Conservation (phyloP, 2,797 vertebrate species). For the Philypnodon macrostomus region DNA sequence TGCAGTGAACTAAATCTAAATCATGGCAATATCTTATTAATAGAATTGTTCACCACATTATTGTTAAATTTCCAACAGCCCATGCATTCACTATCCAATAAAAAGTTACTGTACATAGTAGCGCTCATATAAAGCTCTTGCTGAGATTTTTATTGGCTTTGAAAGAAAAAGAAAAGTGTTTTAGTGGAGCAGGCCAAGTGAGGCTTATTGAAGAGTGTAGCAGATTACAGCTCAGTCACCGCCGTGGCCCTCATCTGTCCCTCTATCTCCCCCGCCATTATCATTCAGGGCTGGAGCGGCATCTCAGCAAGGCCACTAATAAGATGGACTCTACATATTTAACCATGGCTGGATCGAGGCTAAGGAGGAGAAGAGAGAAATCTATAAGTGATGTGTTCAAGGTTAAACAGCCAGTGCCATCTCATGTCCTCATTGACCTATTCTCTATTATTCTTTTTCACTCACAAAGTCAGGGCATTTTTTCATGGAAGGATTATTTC, state of each 20-base stretch:
- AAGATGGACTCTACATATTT: slow-evolving; percentile 69
- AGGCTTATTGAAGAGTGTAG: slow-evolving; percentile 44
- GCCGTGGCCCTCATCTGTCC: slow-evolving; percentile 30
- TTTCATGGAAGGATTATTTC: slow-evolving; percentile 52
- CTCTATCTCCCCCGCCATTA: slow-evolving; percentile 55
- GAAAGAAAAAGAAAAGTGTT: slow-evolving; percentile 23
- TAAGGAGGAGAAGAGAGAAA: slow-evolving; percentile 47
- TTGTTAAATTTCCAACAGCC: no score
- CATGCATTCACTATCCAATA: no score
- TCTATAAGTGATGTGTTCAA: slow-evolving; percentile 70
- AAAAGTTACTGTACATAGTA: slow-evolving; percentile 9
- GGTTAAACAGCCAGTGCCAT: slow-evolving; percentile 70
- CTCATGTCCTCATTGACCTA: slow-evolving; percentile 49
- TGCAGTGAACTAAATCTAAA: no score
- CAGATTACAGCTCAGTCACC: slow-evolving; percentile 52
- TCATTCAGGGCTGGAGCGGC: slow-evolving; percentile 55
- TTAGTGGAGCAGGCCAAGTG: slow-evolving; percentile 13
- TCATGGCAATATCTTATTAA: no score
- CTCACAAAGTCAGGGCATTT: slow-evolving; percentile 31
- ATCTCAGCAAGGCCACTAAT: slow-evolving; percentile 68
- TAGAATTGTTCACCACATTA: no score
- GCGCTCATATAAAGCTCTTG: slow-evolving; percentile 23
- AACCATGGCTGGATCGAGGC: slow-evolving; percentile 48
- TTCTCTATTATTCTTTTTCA: slow-evolving; percentile 69
- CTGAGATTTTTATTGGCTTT: slow-evolving; percentile 34